These are phyloP conservation scores for Paralichthys olivaceus DNA, from an alignment of 2,113 vertebrate genomes.

Conservation along the genomic window DNA sequence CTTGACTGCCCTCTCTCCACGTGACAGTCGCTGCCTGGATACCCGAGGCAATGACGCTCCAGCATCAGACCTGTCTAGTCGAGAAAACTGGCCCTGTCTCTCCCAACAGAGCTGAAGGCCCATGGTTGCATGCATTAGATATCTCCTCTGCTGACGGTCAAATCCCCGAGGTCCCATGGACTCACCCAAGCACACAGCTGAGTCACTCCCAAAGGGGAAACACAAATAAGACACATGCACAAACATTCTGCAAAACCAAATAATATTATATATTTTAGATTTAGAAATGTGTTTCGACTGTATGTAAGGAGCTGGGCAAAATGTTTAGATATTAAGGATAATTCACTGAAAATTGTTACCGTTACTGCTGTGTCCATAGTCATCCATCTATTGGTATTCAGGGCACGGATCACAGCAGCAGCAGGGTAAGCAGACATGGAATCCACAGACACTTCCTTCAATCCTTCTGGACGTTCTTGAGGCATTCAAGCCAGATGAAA, in stretches of 20 bases:
- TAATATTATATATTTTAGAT: neutral
- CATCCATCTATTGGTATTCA: neutral
- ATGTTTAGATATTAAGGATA: neutral
- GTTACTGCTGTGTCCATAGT: neutral
- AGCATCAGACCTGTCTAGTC: conserved; percentile 52
- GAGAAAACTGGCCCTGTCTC: conserved; percentile 46
- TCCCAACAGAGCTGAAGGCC: conserved; percentile 33
- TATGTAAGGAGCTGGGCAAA: neutral
- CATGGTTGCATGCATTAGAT: conserved; percentile 42
- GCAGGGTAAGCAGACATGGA: neutral
- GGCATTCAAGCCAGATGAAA: neutral
- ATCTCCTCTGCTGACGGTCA: conserved; percentile 34
- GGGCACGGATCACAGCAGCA: neutral
- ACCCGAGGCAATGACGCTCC: conserved; percentile 43
- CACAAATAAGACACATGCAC: neutral
- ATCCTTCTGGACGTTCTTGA: neutral
- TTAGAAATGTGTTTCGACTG: neutral
- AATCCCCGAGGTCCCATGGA: conserved; percentile 37
- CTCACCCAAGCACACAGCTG: conserved; percentile 59
- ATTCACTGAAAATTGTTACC: neutral
- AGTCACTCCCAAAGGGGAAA: conserved; percentile 43
- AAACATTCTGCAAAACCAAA: neutral
- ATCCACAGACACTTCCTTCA: neutral
- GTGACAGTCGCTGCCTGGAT: conserved; percentile 19
- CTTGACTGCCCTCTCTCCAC: conserved; percentile 48